Conservation (phyloP, 2,797 vertebrate species). For the Myripristis murdjan region DNA sequence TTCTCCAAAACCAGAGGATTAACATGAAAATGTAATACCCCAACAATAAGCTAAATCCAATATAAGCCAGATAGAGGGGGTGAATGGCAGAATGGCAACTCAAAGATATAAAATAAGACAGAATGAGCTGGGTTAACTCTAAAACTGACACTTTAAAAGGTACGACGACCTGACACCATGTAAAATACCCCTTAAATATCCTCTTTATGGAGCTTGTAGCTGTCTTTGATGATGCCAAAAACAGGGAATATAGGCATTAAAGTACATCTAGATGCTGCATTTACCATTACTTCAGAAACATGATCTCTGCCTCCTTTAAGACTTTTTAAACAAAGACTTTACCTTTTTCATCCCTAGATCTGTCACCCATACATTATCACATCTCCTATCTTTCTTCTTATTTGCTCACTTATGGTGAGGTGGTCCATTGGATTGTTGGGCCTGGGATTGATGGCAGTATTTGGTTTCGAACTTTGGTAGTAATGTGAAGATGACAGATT, state of each 20-base stretch:
- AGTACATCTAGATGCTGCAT: background rate
- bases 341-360: background rate
- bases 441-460: conserved; percentile 40
- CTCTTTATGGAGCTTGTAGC: conserved; percentile 31
- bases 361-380: background rate
- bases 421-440: conserved; percentile 19
- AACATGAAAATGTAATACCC: conserved; percentile 77
- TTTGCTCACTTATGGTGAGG: conserved; percentile 7
- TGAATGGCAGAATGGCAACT: conserved; percentile 21
- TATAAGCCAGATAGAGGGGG: conserved; percentile 62
- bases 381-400: conserved; percentile 22
- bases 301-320: background rate
- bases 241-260: conserved; percentile 2
- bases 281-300: background rate
- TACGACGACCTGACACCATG: conserved; percentile 12
- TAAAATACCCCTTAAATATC: conserved; percentile 45
- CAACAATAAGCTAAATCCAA: conserved; percentile 68
- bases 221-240: conserved; percentile 39
- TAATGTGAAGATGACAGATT: conserved; percentile 78
- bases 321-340: background rate
- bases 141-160: conserved; percentile 36
- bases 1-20: conserved; percentile 65
- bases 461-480: conserved; percentile 54
- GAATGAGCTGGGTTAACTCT: conserved; percentile 35
- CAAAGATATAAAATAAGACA: conserved; percentile 28